Base-by-base conservation (phyloP, 2,888 invertebrate genomes). In the Rhingia campestris region DNA sequence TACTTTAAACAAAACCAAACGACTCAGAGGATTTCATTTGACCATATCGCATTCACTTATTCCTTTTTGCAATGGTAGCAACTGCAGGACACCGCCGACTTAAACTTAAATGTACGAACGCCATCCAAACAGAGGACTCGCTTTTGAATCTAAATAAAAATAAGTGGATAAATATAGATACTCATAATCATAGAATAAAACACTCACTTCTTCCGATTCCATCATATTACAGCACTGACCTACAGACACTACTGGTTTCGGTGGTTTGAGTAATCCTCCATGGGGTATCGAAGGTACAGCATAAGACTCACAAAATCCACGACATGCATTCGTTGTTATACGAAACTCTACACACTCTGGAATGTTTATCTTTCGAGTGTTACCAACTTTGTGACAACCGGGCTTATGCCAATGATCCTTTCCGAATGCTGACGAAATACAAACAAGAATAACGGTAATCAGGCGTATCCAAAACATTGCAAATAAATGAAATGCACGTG, bases 151-250 rank as follows among this genome's bases (percentile, higher is more conserved):
- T 96, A 93, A 22, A 86, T 9, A 10, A 53, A 10, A 72, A 64
- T 22, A 74, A 45, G 7, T 39, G 22, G 4, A 47, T 43, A 33
- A 59, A 51, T 6, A 6, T 4, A 45, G 6, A 5, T 45, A 35
- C n/a, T 37, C 5, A 12, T 53, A 63, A 22, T 47, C 70, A 43
- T 5, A 49, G 12, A 66, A 35, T 54, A 2, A 43, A 45, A 66
- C 70, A 73, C 33, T 7, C 89, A 96, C 96, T 89, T 96, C 95
- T 92, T 96, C 96, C 0, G 97, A 95, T 88, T 97, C 96, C 95
- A 96, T 96, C 88, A 97, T 97, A 90, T 96, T 96, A 91, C 97
- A 97, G 91, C 97, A 97, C 89, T 97, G 96, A 7, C 96, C 97
- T 41, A 96, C 93, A 0, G 97, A 96, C 2, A 95, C 95, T 73